Percentiles rank a stretch among this genome's conserved stretches.
phyloP scores from a whole-genome alignment of 2,113 vertebrate genomes.

The Eurystomus gularis region DNA sequence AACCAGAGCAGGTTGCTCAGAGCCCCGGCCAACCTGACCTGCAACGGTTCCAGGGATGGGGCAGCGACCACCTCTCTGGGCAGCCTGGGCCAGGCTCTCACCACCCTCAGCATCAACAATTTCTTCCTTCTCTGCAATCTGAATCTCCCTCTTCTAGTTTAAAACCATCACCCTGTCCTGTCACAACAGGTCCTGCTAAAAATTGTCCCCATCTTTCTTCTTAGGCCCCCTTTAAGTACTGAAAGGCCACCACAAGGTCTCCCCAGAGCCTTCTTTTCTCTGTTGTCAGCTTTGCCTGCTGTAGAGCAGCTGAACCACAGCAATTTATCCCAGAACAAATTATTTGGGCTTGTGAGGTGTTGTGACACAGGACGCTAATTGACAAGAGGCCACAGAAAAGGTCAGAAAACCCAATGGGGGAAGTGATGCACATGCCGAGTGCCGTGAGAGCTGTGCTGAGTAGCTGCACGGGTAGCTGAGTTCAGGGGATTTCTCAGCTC shows the following conservation, averaged over 20 bases:
- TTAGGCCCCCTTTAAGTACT: not conserved
- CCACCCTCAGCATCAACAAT: too few relatives aligned
- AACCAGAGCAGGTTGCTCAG: too few relatives aligned
- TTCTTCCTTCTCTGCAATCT: too few relatives aligned
- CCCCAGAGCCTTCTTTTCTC: not conserved
- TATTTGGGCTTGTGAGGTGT: not conserved
- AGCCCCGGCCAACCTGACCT: too few relatives aligned
- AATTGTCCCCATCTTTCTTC: not conserved
- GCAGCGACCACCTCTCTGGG: too few relatives aligned
- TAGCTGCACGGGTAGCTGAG: slow-evolving; percentile 44
- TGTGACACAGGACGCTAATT: not conserved
- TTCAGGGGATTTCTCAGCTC: slow-evolving; percentile 66
- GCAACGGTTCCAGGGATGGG: too few relatives aligned
- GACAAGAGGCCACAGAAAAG: slow-evolving; percentile 39
- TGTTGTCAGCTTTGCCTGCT: not conserved
- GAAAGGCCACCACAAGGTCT: not conserved
- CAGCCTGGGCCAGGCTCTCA: too few relatives aligned
- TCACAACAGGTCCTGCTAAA: not conserved
- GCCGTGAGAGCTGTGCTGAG: slow-evolving; percentile 43
- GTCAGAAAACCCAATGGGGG: slow-evolving; percentile 17
- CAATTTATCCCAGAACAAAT: slow-evolving; percentile 30
- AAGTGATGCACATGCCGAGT: not conserved
- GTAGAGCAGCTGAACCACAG: not conserved
- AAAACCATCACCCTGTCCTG: not conserved
- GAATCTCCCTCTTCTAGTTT: not conserved